Evolutionary conservation across 2,113 vertebrate genomes (phyloP), one percentile per base, ranked within the genome.

Genomic region (Percina caprodes): DNA sequence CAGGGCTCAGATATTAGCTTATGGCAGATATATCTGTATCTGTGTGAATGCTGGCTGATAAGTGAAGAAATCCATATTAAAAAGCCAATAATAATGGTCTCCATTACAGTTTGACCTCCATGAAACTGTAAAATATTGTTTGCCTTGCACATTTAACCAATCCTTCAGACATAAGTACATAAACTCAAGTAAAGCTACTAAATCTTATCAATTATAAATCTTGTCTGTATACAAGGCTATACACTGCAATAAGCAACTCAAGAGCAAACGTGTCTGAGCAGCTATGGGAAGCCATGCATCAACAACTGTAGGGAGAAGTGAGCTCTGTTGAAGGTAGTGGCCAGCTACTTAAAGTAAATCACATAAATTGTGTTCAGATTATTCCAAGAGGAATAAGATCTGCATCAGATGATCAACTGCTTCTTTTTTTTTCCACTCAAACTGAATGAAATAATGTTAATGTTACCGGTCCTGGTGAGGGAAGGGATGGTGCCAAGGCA

Each of bases 401-500:
- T 14, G 2, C 11, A 24, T 9, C 33, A 33, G 3, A 26, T n/a
- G 3, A 7, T 9, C 10, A 42, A 39, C 8, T 39, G 39, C 39
- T 56, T 24, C 24, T 14, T 49, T 30, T 11, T 59, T 6, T 3
- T 2, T 51, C 4, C n/a, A 16, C 21, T 49, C 26, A 65, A 49
- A 48, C 0, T 1, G 0, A 35, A 51, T 24, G 6, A 30, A 71
- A 33, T 46, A 3, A 13, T 26, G 6, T 15, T 1, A 4, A 0
- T 13, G 89, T 93, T 93, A 98, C 98, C 97, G 91, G 97, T 91
- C 61, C 96, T 93, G 13, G 94, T 95, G 83, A 99, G 92, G 23
- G 97, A 95, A 23, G 97, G 98, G 7, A 96, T 97, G 55, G 98
- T 99, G 30, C 98, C 98, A 70, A 99, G 94, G 0, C 96, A 96